Base-by-base conservation (phyloP, 2,888 invertebrate genomes). In the Chrysolina americana region DNA sequence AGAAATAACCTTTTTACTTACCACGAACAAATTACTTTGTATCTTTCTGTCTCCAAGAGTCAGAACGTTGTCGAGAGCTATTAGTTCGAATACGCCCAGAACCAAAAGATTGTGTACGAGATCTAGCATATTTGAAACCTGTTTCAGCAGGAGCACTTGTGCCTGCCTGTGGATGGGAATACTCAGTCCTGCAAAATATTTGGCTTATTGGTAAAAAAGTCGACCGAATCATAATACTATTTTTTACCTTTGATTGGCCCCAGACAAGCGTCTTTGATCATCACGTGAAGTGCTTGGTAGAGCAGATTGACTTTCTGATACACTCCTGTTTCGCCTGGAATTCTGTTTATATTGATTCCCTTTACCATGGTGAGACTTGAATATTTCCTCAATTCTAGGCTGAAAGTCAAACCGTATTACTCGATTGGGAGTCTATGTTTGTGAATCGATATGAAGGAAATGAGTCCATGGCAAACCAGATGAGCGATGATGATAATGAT, bases 361-460 rank as follows among this genome's bases (percentile, higher is more conserved):
- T 79, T 90, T 89, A 76, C 90, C 89, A 71, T 89, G 70, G 15
- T 80, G 77, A 6, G 74, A 89, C 83, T 90, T 89, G 21, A 91
- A 85, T 87, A 90, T 90, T 85, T 91, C 92, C 83, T 91, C 91
- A 83, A 92, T 91, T 86, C 91, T 90, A 6, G 92, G 92, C 89
- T 92, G 88, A 68, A 89, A 89, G 79, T 50, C 64, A 68, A 76
- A 70, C 75, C 50, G 65, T 62, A 70, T 73, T 64, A 36, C 36
- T 3, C 5, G 5, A 28, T 3, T 28, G 28, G 28, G 28, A 28
- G 2, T 28, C 28, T 28, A 28, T 28, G 28, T 3, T 28, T 28
- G 28, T 28, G 5, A 3, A 28, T 28, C 28, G 28, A 28, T 28
- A 28, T 28, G 5, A 28, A 28, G 5, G 5, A 28, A 28, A 28